Evolutionary conservation across 2,888 invertebrate genomes (phyloP).

Genomic region (Sisyra nigra): DNA sequence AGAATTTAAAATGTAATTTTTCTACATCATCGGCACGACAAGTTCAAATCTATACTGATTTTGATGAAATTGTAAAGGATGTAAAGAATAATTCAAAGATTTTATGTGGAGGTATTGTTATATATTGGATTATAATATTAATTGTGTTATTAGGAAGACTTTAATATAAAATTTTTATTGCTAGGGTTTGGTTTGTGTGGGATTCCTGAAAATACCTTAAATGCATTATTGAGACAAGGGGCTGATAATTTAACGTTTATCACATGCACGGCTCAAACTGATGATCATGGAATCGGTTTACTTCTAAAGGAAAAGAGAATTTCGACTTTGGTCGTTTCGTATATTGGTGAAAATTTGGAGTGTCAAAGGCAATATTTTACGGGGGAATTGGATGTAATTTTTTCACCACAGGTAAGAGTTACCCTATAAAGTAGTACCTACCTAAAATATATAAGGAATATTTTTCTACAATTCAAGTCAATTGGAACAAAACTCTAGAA

Average conservation of each 20-base stretch:
- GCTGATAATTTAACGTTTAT: conserved; percentile 73
- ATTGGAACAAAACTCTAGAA: no score
- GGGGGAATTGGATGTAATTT: conserved; percentile 84
- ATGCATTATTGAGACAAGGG: conserved; percentile 57
- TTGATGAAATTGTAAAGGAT: conserved; percentile 71
- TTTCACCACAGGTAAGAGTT: conserved; percentile 61
- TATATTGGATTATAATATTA: conserved; percentile 1
- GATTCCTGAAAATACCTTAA: conserved; percentile 96
- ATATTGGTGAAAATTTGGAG: conserved; percentile 97
- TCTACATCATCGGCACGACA: conserved; percentile 24
- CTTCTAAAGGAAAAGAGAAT: conserved; percentile 75
- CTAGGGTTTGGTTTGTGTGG: conserved; percentile 91
- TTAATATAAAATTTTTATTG: no score
- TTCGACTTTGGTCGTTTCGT: conserved; percentile 89
- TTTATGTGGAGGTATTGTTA: conserved; percentile 71
- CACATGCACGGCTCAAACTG: conserved; percentile 95
- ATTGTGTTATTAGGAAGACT: not conserved
- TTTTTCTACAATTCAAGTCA: no score
- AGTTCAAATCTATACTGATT: conserved; percentile 37
- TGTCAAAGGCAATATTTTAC: conserved; percentile 87
- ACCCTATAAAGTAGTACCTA: no score
- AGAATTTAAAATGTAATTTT: conserved; percentile 23
- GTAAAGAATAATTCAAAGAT: conserved; percentile 78
- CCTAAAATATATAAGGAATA: no score
- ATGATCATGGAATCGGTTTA: conserved; percentile 89